These are phyloP conservation scores for Canis aureus DNA, from an alignment of 2,113 vertebrate species.

Conservation along the genomic window DNA sequence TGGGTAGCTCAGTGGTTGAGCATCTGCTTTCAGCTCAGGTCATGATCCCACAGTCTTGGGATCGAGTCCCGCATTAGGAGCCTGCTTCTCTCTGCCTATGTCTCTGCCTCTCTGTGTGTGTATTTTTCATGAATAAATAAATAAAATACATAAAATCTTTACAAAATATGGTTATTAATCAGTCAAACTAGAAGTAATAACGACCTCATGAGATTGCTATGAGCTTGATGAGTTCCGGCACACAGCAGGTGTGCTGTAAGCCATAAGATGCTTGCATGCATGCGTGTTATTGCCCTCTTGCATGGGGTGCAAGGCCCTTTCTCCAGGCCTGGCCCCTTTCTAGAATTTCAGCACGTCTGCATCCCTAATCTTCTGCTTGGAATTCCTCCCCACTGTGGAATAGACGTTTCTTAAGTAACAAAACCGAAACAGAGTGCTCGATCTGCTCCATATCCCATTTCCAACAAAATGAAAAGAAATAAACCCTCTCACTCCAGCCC, in stretches of 20 bases:
- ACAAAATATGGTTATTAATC: not conserved
- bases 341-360: not conserved
- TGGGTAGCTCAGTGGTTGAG: too few relatives aligned
- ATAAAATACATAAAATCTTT: too few relatives aligned
- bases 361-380: not conserved
- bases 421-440: not conserved
- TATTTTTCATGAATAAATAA: too few relatives aligned
- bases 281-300: rapidly evolving
- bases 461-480: not conserved
- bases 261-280: rapidly evolving
- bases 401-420: not conserved
- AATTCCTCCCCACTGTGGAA: not conserved
- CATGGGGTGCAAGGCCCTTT: rapidly evolving
- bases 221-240: not conserved
- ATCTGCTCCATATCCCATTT: not conserved
- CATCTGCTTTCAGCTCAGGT: too few relatives aligned
- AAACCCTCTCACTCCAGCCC: rapidly evolving
- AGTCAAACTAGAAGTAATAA: not conserved
- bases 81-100: too few relatives aligned
- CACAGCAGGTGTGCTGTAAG: not conserved
- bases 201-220: rapidly evolving
- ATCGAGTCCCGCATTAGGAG: too few relatives aligned
- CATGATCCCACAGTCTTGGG: too few relatives aligned
- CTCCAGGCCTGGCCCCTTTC: not conserved
- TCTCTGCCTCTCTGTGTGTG: too few relatives aligned